Percentiles rank a stretch among this genome's conserved stretches.
Conservation (phyloP, 2,888 invertebrate species). For the Athalia rosae region DNA sequence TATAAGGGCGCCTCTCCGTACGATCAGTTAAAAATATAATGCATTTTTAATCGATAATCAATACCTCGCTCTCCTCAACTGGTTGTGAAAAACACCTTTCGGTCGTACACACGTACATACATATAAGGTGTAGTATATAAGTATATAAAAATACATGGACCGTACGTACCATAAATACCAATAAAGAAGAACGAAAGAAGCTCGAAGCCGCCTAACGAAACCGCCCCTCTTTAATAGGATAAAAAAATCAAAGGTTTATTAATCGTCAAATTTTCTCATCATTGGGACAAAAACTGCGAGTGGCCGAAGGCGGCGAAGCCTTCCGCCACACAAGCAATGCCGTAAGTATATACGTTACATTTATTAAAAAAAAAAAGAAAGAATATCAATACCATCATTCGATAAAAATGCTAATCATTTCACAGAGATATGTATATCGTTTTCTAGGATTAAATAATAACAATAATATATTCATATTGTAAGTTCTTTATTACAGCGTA, state of each 20-base stretch:
- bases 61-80: background rate
- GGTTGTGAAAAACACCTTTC: background rate
- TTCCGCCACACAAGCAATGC: slow-evolving; percentile 69
- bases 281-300: slow-evolving; percentile 70
- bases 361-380: background rate
- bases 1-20: background rate
- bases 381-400: too few species aligned
- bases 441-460: too few species aligned
- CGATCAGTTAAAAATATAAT: background rate
- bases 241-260: background rate
- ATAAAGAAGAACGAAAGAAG: too few species aligned
- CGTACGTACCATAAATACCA: too few species aligned
- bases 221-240: background rate
- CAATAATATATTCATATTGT: too few species aligned
- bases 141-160: background rate
- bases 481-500: too few species aligned
- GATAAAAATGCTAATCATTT: too few species aligned
- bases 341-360: slow-evolving; percentile 61
- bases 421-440: too few species aligned
- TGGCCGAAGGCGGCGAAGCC: slow-evolving; percentile 71
- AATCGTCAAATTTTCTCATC: slow-evolving; percentile 54
- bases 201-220: too few species aligned
- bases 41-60: slow-evolving; percentile 30
- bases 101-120: background rate
- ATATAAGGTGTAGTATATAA: background rate